phyloP scores from a whole-genome alignment of 2,113 vertebrate species.

The Oceanites oceanicus region DNA sequence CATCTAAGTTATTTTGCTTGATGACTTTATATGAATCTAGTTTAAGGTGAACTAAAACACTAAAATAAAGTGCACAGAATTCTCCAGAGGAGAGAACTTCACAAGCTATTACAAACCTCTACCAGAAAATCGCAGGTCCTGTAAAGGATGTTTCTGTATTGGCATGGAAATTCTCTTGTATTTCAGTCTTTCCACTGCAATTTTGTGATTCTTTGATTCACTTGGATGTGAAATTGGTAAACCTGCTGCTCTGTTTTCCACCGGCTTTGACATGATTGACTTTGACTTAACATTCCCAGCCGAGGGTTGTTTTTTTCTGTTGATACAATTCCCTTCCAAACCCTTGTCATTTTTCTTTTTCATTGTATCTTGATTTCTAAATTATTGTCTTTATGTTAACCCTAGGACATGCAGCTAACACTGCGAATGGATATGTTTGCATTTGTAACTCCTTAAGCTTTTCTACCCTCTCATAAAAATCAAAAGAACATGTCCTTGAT shows the following conservation, averaged over 20 bases:
- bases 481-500: neutral
- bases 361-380: slow-evolving; percentile 41
- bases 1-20: neutral
- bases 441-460: neutral
- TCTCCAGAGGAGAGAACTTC: neutral
- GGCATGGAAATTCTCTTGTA: neutral
- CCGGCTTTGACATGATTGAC: slow-evolving; percentile 43
- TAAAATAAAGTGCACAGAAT: neutral
- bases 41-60: neutral
- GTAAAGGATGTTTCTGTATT: neutral
- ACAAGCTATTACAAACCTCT: neutral
- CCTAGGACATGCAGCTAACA: neutral
- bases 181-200: neutral
- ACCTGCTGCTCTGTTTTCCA: slow-evolving; percentile 8
- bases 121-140: neutral
- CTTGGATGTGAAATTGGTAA: slow-evolving; percentile 39
- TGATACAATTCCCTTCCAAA: neutral
- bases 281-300: slow-evolving; percentile 49
- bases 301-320: slow-evolving; percentile 38
- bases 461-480: neutral
- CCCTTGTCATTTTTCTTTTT: slow-evolving; percentile 22
- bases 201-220: neutral
- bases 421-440: neutral
- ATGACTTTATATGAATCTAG: neutral
- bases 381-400: slow-evolving; percentile 20